Conservation (phyloP, 2,888 invertebrate genomes). For the Papilio demoleus region DNA sequence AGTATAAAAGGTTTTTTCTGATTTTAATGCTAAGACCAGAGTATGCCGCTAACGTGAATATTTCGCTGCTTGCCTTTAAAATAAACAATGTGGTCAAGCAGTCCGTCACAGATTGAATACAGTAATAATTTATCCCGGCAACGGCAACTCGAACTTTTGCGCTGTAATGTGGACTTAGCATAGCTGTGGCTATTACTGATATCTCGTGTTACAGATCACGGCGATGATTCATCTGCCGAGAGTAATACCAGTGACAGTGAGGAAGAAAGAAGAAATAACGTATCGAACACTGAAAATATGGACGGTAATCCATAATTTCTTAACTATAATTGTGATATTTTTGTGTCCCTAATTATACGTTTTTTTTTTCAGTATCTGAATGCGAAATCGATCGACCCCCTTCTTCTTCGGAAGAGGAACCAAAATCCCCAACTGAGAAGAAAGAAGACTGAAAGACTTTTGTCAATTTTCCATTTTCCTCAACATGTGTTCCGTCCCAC, state of each 20-base stretch:
- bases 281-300: constrained; percentile 42
- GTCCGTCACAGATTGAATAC: no score
- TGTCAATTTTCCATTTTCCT: constrained; percentile 40
- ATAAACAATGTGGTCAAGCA: no score
- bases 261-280: constrained; percentile 57
- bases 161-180: no score
- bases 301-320: constrained; percentile 23
- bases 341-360: not conserved
- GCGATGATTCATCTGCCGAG: constrained; percentile 68
- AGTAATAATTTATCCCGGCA: no score
- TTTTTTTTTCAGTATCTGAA: constrained; percentile 56
- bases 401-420: constrained; percentile 58
- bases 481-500: constrained; percentile 18
- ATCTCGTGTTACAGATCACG: constrained; percentile 56
- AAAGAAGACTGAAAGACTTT: constrained; percentile 76
- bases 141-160: no score
- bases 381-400: constrained; percentile 65
- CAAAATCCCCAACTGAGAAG: constrained; percentile 67
- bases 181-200: no score
- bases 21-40: no score
- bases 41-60: no score
- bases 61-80: no score
- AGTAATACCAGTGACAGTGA: constrained; percentile 72
- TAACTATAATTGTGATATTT: not conserved
- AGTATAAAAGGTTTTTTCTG: no score